A percentile compares a stretch with the other conserved stretches of the same genome.
Evolutionary conservation across 2,888 invertebrate genomes (phyloP).

Genomic region (Tenodera sinensis): DNA sequence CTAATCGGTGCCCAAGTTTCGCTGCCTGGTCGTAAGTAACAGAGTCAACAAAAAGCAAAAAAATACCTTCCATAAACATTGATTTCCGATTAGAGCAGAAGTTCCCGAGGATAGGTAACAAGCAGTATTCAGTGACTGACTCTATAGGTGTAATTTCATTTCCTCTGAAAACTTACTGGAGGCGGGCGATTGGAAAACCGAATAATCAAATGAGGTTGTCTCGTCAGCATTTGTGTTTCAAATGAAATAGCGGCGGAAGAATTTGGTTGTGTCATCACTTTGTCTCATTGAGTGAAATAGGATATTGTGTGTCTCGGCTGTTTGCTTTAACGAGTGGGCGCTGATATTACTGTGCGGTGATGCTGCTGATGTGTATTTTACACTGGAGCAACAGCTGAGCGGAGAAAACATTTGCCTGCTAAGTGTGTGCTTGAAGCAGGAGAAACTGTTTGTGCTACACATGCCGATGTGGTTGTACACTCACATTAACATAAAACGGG

Average conservation of each 20-base stretch:
- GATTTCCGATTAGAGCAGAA: too few species aligned
- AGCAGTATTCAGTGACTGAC: too few species aligned
- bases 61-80: too few species aligned
- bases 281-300: background rate
- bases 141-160: too few species aligned
- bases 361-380: background rate
- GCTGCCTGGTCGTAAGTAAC: too few species aligned
- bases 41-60: too few species aligned
- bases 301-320: background rate
- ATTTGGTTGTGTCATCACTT: background rate
- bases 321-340: background rate
- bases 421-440: background rate
- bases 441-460: background rate
- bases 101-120: too few species aligned
- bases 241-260: background rate
- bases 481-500: background rate
- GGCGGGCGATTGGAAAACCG: too few species aligned
- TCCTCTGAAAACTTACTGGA: too few species aligned
- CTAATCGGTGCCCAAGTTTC: too few species aligned
- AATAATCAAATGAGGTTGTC: too few species aligned
- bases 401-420: background rate
- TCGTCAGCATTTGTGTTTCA: too few species aligned
- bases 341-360: background rate
- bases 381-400: background rate
- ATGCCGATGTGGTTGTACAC: background rate